phyloP scores from a whole-genome alignment of 2,797 vertebrate species.

The Pangasius sanitwongsei region DNA sequence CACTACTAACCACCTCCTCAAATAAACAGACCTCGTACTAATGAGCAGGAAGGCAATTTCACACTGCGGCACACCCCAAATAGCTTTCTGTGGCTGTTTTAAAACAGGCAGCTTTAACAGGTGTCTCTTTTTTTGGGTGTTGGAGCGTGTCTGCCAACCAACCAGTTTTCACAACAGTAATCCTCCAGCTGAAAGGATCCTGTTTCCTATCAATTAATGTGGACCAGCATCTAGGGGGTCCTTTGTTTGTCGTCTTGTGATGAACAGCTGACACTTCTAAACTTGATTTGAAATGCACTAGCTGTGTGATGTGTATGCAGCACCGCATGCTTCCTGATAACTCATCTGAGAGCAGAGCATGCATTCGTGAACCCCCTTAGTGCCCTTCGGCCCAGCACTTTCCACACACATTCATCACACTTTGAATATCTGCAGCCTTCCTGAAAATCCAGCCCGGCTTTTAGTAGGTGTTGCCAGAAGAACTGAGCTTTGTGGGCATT shows the following conservation, averaged over 20 bases:
- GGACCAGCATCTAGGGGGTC: conserved; percentile 55
- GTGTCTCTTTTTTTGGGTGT: conserved; percentile 51
- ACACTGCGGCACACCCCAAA: conserved; percentile 44
- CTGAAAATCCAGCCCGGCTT: conserved; percentile 69
- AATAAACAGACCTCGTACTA: conserved; percentile 56
- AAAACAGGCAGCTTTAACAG: conserved; percentile 47
- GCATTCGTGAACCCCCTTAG: background rate
- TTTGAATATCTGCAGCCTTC: conserved; percentile 59
- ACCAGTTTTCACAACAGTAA: conserved; percentile 50
- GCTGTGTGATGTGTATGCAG: conserved; percentile 66
- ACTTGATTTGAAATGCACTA: conserved; percentile 63
- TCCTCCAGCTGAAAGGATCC: conserved; percentile 55
- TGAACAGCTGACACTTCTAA: conserved; percentile 64
- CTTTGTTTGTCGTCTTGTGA: conserved; percentile 59
- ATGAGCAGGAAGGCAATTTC: conserved; percentile 53
- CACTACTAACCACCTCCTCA: conserved; percentile 49
- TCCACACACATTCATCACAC: conserved; percentile 20
- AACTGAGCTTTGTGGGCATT: conserved; percentile 64
- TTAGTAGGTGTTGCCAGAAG: conserved; percentile 71
- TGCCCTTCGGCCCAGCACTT: conserved; percentile 8
- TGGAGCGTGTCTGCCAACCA: conserved; percentile 49
- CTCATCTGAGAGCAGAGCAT: conserved; percentile 1
- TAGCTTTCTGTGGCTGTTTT: conserved; percentile 48
- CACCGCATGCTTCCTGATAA: conserved; percentile 27
- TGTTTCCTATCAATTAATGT: conserved; percentile 59